Percentiles rank a stretch among this genome's conserved stretches.
Conservation (phyloP, 2,888 invertebrate genomes). For the Drosophila tanythrix region DNA sequence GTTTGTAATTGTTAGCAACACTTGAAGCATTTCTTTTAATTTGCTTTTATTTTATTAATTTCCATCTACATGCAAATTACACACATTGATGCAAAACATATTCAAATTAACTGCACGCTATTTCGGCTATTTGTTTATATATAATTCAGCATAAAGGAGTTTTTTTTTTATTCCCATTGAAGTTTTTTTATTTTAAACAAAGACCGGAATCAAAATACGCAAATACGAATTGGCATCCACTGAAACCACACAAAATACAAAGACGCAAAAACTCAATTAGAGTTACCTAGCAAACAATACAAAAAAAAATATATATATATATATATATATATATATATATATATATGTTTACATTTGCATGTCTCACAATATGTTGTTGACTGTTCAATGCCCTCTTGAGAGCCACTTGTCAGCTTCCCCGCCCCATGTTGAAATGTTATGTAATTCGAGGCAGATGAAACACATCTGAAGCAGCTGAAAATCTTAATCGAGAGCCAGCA, state of each 20-base stretch:
- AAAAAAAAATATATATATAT: neutral
- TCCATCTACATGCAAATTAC: neutral
- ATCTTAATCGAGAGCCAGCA: constrained; percentile 1
- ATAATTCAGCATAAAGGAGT: neutral
- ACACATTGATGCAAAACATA: neutral
- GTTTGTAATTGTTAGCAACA: neutral
- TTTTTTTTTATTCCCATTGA: constrained; percentile 1
- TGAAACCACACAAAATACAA: constrained; percentile 3
- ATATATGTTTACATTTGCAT: neutral
- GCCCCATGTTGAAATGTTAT: constrained; percentile 11
- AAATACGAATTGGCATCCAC: neutral
- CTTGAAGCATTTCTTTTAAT: neutral
- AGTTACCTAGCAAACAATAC: constrained; percentile 11
- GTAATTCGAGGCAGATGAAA: constrained; percentile 49
- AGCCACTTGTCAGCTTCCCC: constrained; percentile 1
- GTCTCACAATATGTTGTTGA: constrained; percentile 6
- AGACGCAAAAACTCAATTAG: constrained; percentile 4
- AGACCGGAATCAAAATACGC: constrained; percentile 10
- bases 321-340: neutral
- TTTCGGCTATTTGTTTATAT: neutral
- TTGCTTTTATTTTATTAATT: neutral
- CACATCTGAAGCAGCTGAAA: constrained; percentile 19
- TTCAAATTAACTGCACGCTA: constrained; percentile 3
- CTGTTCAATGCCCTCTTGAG: constrained; percentile 29
- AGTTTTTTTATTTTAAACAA: neutral